phyloP scores from a whole-genome alignment of 2,888 invertebrate species.

The Argynnis bischoffii region DNA sequence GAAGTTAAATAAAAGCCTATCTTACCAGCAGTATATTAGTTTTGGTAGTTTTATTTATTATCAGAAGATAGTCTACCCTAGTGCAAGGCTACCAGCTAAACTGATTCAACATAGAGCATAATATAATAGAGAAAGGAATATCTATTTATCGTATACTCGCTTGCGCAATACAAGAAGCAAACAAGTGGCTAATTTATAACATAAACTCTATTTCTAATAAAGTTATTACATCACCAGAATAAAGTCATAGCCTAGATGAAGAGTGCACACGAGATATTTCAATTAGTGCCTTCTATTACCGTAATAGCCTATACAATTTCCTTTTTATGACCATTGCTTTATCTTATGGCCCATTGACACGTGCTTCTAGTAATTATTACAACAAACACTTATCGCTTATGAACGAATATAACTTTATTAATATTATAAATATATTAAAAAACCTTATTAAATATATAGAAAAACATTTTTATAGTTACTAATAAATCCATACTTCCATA shows the following conservation, averaged over 20 bases:
- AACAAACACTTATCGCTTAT: conserved; percentile 36
- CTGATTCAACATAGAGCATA: too few relatives aligned
- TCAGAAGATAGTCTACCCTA: too few relatives aligned
- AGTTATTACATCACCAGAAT: conserved; percentile 11
- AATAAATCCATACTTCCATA: too few relatives aligned
- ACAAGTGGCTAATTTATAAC: conserved; percentile 14
- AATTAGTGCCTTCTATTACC: conserved; percentile 57
- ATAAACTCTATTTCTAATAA: conserved; percentile 20
- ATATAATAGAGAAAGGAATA: too few relatives aligned
- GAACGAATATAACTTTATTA: conserved; percentile 46
- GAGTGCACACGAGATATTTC: conserved; percentile 43
- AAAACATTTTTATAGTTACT: too few relatives aligned
- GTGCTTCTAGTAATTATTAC: conserved; percentile 43
- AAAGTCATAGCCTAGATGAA: conserved; percentile 17
- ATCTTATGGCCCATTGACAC: conserved; percentile 55
- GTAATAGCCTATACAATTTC: conserved; percentile 59
- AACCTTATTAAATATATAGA: too few relatives aligned
- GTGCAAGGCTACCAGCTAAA: too few relatives aligned
- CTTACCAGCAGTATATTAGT: too few relatives aligned
- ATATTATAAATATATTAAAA: not conserved
- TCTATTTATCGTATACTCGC: too few relatives aligned
- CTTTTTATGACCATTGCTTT: conserved; percentile 58
- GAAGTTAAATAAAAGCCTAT: too few relatives aligned
- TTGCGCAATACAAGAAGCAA: not conserved
- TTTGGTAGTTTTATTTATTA: too few relatives aligned